Percentiles rank a stretch among this genome's conserved stretches.
These are phyloP conservation scores for Chionomys nivalis DNA, from an alignment of 2,113 vertebrate genomes.

Conservation along the genomic window DNA sequence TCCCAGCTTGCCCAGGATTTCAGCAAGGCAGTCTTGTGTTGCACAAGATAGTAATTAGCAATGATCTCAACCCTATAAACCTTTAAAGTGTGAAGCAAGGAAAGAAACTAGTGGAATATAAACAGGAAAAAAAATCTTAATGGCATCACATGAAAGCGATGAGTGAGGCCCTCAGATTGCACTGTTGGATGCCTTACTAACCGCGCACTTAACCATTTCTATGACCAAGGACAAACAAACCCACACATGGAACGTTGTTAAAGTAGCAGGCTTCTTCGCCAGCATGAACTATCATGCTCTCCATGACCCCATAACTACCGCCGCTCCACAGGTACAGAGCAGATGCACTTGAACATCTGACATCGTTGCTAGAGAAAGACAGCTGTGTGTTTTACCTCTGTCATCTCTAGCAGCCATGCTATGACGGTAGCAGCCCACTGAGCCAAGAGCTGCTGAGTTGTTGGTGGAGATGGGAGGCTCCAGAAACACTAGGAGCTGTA, in stretches of 20 bases:
- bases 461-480: neutral
- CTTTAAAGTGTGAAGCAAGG: constrained; percentile 51
- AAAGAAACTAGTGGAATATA: neutral
- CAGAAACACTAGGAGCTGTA: neutral
- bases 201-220: neutral
- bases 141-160: neutral
- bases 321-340: accelerated
- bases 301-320: neutral
- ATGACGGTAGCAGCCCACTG: neutral
- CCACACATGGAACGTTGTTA: neutral
- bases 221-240: neutral
- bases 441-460: neutral
- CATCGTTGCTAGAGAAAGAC: neutral
- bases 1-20: constrained; percentile 42
- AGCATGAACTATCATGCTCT: neutral
- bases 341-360: accelerated
- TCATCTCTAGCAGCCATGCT: accelerated
- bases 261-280: neutral
- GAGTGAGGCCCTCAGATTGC: neutral
- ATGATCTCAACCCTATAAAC: constrained; percentile 39
- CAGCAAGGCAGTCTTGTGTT: neutral
- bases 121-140: neutral
- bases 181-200: neutral
- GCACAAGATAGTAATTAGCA: constrained; percentile 15
- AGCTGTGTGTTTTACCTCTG: accelerated